Percentiles rank a stretch among this genome's conserved stretches.
These are phyloP conservation scores for Chymomyza fuscimana DNA, from an alignment of 2,888 invertebrate species.

Conservation along the genomic window DNA sequence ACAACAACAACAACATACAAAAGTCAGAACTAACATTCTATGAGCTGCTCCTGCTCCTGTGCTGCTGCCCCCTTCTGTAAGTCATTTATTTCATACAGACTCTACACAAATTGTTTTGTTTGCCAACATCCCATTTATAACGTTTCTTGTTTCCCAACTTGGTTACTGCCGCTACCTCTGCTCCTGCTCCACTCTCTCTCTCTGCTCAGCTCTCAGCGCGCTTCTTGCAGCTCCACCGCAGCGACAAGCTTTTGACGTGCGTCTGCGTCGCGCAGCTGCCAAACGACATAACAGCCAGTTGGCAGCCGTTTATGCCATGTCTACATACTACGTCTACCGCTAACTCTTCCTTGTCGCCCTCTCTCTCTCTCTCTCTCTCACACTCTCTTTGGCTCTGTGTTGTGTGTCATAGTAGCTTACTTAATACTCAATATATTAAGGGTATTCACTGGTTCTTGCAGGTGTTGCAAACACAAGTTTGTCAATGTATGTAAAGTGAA, in stretches of 20 bases:
- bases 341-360: background rate
- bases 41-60: background rate
- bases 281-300: background rate
- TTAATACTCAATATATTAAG: background rate
- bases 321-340: background rate
- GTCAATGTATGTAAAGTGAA: too few relatives aligned
- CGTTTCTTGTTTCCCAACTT: conserved; percentile 39
- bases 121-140: conserved; percentile 45
- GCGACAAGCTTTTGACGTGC: conserved; percentile 1
- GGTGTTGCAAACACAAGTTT: too few relatives aligned
- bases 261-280: conserved; percentile 2
- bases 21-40: conserved; percentile 31
- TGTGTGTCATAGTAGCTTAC: too few relatives aligned
- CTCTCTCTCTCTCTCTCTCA: conserved; percentile 13
- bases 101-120: conserved; percentile 45
- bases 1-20: conserved; percentile 16
- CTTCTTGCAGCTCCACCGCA: background rate
- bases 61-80: background rate
- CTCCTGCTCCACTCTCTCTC: conserved; percentile 5
- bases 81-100: background rate
- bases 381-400: background rate
- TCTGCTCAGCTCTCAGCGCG: background rate
- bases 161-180: conserved; percentile 10
- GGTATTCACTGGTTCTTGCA: too few relatives aligned
- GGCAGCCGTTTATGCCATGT: background rate